Percentiles rank a stretch among this genome's conserved stretches.
phyloP scores from a whole-genome alignment of 2,113 vertebrate species.

The Nycticryphes semicollaris region DNA sequence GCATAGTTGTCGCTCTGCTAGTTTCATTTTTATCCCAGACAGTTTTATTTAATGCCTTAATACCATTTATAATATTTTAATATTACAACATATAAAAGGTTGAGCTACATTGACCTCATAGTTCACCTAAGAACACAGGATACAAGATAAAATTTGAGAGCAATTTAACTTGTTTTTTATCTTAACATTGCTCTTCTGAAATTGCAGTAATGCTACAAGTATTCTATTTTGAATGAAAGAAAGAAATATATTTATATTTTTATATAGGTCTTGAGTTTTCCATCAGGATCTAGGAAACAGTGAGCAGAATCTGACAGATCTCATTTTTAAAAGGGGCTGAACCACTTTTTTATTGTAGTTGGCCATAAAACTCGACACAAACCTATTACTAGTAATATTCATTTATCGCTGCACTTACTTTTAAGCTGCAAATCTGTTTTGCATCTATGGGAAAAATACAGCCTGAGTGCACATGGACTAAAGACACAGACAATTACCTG shows the following conservation, averaged over 20 bases:
- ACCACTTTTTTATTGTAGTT: conserved; percentile 58
- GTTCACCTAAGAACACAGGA: background rate
- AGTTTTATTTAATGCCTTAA: background rate
- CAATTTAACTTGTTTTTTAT: background rate
- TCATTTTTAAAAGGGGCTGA: conserved; percentile 42
- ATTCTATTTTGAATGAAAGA: background rate
- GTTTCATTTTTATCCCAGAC: background rate
- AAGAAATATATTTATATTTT: background rate
- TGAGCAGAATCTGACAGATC: conserved; percentile 46
- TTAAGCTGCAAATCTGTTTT: conserved; percentile 68
- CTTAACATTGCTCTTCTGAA: background rate
- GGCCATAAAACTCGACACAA: conserved; percentile 65
- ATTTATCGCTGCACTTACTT: conserved; percentile 55
- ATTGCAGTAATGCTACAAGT: background rate
- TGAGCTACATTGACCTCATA: background rate
- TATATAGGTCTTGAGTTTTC: conserved; percentile 12
- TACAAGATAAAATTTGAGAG: background rate
- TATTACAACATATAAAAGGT: background rate
- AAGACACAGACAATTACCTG: conserved; percentile 56
- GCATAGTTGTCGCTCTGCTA: background rate
- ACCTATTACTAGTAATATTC: conserved; percentile 43
- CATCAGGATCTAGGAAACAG: conserved; percentile 5
- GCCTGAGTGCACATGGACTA: background rate
- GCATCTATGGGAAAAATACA: conserved; percentile 46
- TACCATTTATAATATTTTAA: background rate